These are phyloP conservation scores for Cephalopholis sonnerati DNA, from an alignment of 2,113 vertebrate genomes.

Conservation along the genomic window DNA sequence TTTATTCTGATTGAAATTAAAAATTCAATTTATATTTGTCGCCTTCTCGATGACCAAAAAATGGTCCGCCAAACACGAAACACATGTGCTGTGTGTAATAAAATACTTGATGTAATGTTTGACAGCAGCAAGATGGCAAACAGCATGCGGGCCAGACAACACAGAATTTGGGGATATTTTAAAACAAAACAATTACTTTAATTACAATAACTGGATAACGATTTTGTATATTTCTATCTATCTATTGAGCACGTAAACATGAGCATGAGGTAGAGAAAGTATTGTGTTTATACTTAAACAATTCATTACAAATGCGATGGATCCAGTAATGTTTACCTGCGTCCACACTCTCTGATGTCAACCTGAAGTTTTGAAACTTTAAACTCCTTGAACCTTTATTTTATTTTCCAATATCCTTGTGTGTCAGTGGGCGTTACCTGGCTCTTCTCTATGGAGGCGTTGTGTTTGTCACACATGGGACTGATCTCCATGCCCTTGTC, in stretches of 20 bases:
- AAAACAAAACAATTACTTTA: not conserved
- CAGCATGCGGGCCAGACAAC: not conserved
- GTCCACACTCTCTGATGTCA: not conserved
- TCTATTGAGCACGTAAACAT: not conserved
- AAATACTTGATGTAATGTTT: too few species aligned
- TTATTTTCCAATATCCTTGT: not conserved
- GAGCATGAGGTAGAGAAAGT: not conserved
- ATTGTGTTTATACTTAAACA: not conserved
- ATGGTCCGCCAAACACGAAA: not conserved
- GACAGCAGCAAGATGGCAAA: not conserved
- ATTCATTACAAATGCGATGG: not conserved
- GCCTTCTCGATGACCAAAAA: not conserved
- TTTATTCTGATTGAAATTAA: too few species aligned
- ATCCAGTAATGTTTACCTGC: not conserved
- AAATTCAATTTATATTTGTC: too few species aligned
- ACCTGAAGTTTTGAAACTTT: not conserved
- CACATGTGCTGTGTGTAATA: not conserved
- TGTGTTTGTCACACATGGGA: slow-evolving; percentile 96
- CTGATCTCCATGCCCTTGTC: slow-evolving; percentile 95
- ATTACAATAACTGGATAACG: not conserved
- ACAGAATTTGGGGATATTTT: not conserved
- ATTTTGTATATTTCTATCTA: not conserved
- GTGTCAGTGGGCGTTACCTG: slow-evolving; percentile 83
- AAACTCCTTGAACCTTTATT: too few species aligned
- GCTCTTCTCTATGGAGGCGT: slow-evolving; percentile 92